These are phyloP conservation scores for Calephelis virginiensis DNA, from an alignment of 1,140 invertebrate genomes.

Conservation along the genomic window DNA sequence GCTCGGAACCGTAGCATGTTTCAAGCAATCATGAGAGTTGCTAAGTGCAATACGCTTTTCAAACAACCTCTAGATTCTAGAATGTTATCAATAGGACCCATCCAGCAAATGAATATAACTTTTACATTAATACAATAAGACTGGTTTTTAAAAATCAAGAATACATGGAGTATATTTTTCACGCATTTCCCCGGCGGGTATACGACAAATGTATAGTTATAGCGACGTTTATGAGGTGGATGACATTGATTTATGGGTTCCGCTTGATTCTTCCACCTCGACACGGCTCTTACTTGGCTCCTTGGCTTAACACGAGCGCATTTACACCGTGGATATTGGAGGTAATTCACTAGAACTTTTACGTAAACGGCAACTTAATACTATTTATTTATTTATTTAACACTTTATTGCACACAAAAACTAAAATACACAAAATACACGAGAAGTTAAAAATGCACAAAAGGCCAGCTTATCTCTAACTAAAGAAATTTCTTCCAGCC, in stretches of 20 bases:
- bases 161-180: conserved; percentile 27
- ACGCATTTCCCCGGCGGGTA: conserved; percentile 27
- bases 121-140: neutral
- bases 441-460: no score
- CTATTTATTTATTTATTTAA: no score
- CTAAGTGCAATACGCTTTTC: conserved; percentile 13
- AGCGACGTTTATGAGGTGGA: conserved; percentile 31
- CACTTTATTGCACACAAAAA: no score
- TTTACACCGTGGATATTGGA: conserved; percentile 14
- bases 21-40: conserved; percentile 7
- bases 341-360: conserved; percentile 4
- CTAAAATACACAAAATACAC: no score
- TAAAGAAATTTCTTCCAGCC: no score
- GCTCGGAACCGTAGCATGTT: conserved; percentile 1
- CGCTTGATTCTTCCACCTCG: conserved; percentile 13
- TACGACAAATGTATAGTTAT: conserved; percentile 33
- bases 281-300: conserved; percentile 6
- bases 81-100: conserved; percentile 2
- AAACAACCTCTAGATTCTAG: conserved; percentile 8
- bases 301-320: conserved; percentile 6
- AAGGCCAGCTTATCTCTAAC: no score
- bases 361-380: neutral
- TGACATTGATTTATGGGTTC: conserved; percentile 29
- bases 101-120: neutral
- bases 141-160: neutral